Base-by-base conservation (phyloP, 2,888 invertebrate genomes). In the Nysson spinosus region DNA sequence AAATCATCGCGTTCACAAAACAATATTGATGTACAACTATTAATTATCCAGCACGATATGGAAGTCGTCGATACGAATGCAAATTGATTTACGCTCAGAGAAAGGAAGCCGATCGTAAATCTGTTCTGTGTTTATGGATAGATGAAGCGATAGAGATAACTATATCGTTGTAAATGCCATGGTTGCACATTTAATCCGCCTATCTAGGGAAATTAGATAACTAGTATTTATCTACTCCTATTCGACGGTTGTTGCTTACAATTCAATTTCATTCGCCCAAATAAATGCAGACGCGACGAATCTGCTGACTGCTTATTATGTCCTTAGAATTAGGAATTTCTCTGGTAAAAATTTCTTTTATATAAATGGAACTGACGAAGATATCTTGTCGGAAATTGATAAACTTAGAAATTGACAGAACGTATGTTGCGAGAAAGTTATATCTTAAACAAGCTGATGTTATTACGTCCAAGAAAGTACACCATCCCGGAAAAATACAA, bases 191-290 rank as follows among this genome's bases (percentile, higher is more conserved):
- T 34, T 34, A 34, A 34, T 34, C 34, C 16, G 7, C 7, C 14
- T 34, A 14, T 34, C 34, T 16, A 34, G 5, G 34, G 34, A 34
- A 34, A 37, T 28, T 22, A 11, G 43, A 35, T 42, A 43, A 32
- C 34, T 11, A 28, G 42, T 42, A 34, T 43, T 52, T 52, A 43
- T 43, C 42, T 32, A 32, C 9, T 34, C 22, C 22, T 17, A 34
- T 32, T 32, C 32, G 32, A 30, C 32, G 28, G 19, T 40, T 32
- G 26, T 37, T 5, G 17, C 26, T 42, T 40, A 26, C 49, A 20
- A 56, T 42, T 50, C 32, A 49, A 56, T 56, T 49, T 32, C n/a
- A 20, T 4, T 34, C 46, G 34, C 14, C 14, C 22, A 22, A 11
- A 30, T 32, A 44, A 34, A 46, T 12, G 34, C 14, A 12, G 14